Conservation (phyloP, 2,797 vertebrate species). For the Mormyrops boulengeri region DNA sequence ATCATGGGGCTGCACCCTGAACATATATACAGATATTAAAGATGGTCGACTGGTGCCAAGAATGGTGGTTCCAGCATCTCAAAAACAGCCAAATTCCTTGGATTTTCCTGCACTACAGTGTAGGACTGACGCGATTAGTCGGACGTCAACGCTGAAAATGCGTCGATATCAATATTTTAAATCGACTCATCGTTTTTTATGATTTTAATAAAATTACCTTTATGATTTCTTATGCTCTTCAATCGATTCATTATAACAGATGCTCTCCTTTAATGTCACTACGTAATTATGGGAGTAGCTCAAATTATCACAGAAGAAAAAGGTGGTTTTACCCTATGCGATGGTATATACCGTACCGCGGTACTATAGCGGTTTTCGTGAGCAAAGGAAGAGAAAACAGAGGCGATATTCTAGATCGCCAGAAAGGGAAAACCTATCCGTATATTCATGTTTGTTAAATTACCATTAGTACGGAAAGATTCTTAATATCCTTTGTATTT, state of each 20-base stretch:
- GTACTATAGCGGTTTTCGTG: background rate
- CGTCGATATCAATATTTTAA: no score
- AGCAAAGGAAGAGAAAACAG: background rate
- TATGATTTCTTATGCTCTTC: background rate
- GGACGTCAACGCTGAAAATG: background rate
- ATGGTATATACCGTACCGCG: background rate
- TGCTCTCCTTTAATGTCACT: background rate
- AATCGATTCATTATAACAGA: background rate
- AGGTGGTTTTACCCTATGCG: background rate
- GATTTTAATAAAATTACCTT: background rate
- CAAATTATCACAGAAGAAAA: background rate
- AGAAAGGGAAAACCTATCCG: background rate
- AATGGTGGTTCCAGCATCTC: background rate
- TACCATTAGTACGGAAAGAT: background rate
- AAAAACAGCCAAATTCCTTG: background rate
- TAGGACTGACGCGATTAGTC: background rate
- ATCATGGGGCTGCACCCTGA: background rate
- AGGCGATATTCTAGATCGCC: background rate
- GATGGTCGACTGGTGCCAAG: background rate
- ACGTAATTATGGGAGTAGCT: background rate
- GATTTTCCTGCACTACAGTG: background rate
- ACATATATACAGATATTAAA: background rate
- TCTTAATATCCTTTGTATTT: background rate
- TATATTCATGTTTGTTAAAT: background rate
- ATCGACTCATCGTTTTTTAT: background rate